Evolutionary conservation across 2,113 vertebrate genomes (phyloP).

Genomic region (Prionailurus viverrinus): DNA sequence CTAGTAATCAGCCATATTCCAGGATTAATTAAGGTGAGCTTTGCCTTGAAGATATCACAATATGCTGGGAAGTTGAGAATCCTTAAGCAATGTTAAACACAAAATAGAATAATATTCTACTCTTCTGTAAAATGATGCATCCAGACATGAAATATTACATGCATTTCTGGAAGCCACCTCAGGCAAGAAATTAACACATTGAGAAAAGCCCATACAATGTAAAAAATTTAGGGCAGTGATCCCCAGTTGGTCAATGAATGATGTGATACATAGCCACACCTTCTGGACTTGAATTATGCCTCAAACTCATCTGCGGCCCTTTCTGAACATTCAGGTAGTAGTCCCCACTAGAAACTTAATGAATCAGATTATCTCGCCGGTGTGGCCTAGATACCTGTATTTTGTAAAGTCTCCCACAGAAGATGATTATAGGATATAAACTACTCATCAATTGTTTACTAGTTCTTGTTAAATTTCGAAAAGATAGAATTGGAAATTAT

Average conservation of each 20-base stretch:
- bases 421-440: not conserved
- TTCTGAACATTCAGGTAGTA: not conserved
- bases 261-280: not conserved
- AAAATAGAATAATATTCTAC: not conserved
- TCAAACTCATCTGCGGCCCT: not conserved
- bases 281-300: not conserved
- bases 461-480: not conserved
- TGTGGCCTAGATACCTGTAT: not conserved
- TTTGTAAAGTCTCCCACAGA: not conserved
- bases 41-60: not conserved
- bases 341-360: not conserved
- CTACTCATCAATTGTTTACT: not conserved
- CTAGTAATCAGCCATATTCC: not conserved
- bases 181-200: not conserved
- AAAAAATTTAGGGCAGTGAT: not conserved
- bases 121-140: not conserved
- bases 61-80: not conserved
- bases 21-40: not conserved
- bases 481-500: not conserved
- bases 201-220: not conserved
- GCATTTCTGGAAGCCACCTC: not conserved
- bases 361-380: not conserved
- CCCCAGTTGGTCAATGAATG: not conserved
- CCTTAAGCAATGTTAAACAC: not conserved
- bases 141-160: not conserved